A percentile compares a stretch with the other conserved stretches of the same genome.
phyloP scores from a whole-genome alignment of 2,888 invertebrate species.

The Neoascia interrupta region DNA sequence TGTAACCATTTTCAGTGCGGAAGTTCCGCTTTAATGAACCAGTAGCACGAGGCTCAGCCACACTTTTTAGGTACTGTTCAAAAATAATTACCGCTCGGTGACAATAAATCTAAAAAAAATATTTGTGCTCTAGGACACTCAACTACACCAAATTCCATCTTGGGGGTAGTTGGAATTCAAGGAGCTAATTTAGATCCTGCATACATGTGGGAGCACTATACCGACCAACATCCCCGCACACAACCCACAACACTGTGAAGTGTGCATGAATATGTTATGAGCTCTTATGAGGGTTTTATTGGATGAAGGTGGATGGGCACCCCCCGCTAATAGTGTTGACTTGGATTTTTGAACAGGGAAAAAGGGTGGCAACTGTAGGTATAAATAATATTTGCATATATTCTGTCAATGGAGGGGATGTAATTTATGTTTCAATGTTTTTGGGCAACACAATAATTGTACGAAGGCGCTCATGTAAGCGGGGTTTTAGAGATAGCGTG shows the following conservation, averaged over 20 bases:
- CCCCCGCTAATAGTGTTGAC: constrained; percentile 34
- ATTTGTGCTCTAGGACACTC: not conserved
- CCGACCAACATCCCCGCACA: constrained; percentile 18
- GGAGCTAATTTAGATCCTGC: constrained; percentile 40
- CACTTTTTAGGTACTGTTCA: constrained; percentile 31
- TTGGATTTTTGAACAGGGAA: constrained; percentile 21
- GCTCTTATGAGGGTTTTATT: constrained; percentile 17
- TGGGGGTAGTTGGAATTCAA: constrained; percentile 8
- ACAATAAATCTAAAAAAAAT: constrained; percentile 49
- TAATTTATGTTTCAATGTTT: constrained; percentile 49
- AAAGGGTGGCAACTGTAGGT: constrained; percentile 37
- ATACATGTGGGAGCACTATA: constrained; percentile 15
- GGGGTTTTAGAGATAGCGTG: constrained; percentile 48
- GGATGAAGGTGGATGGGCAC: not conserved
- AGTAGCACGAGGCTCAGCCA: constrained; percentile 37
- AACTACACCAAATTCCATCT: not conserved
- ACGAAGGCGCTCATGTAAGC: constrained; percentile 49
- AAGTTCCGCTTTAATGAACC: constrained; percentile 54
- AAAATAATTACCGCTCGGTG: constrained; percentile 50
- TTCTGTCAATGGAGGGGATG: constrained; percentile 8
- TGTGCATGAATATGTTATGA: constrained; percentile 47
- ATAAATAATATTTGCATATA: constrained; percentile 51
- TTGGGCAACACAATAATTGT: constrained; percentile 33
- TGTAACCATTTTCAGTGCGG: constrained; percentile 23
- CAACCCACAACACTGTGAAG: constrained; percentile 32